Conservation (phyloP, 2,888 invertebrate genomes). For the Epirrita christyi region DNA sequence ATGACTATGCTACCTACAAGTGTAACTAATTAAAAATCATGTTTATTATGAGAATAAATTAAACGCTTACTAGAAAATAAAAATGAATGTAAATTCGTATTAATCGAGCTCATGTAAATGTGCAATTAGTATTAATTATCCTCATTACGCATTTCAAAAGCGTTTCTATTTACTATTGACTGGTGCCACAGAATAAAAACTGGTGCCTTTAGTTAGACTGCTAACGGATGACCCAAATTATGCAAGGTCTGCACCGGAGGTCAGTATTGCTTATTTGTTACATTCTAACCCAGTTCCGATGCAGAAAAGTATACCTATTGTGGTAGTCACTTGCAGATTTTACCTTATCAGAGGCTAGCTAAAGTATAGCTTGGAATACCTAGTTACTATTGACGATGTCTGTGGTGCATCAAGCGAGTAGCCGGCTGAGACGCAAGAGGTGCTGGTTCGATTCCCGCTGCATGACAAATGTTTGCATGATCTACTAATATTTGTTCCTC, state of each 20-base stretch:
- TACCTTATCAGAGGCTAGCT: too few relatives aligned
- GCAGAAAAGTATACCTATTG: slow-evolving; percentile 1
- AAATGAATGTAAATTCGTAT: slow-evolving; percentile 5
- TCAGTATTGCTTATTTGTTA: slow-evolving; percentile 24
- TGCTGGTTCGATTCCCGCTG: too few relatives aligned
- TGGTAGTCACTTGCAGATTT: too few relatives aligned
- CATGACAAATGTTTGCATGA: too few relatives aligned
- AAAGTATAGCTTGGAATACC: too few relatives aligned
- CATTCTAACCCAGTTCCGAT: slow-evolving; percentile 12
- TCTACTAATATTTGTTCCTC: too few relatives aligned
- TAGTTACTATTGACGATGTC: too few relatives aligned
- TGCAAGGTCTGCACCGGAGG: slow-evolving; percentile 46
- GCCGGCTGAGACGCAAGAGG: too few relatives aligned
- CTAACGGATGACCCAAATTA: slow-evolving; percentile 45
- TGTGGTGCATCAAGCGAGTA: too few relatives aligned
- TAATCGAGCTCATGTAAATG: slow-evolving; percentile 3
- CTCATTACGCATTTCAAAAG: slow-evolving; percentile 8
- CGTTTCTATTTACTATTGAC: slow-evolving; percentile 8
- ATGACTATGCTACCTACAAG: neutral
- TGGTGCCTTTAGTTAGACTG: slow-evolving; percentile 15
- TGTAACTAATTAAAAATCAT: slow-evolving; percentile 15
- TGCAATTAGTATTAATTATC: slow-evolving; percentile 13
- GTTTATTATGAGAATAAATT: neutral
- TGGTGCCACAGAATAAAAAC: neutral
- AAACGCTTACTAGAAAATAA: slow-evolving; percentile 3